These are phyloP conservation scores for Drosophila paramelanica DNA, from an alignment of 2,888 invertebrate species.

Conservation along the genomic window DNA sequence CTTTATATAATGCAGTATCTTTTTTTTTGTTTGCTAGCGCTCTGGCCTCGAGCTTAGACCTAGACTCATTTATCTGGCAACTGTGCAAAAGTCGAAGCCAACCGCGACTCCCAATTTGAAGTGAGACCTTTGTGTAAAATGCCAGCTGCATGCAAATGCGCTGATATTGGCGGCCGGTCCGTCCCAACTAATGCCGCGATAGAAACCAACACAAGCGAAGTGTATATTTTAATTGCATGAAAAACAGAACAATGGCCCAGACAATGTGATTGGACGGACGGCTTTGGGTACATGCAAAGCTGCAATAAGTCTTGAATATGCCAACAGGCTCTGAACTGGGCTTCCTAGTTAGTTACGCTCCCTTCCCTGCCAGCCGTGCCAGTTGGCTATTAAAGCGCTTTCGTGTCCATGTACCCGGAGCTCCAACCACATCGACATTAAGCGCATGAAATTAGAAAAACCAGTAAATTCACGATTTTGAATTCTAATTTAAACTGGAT, in stretches of 20 bases:
- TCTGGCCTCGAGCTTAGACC: conserved; percentile 58
- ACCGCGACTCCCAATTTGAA: conserved; percentile 45
- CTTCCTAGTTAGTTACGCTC: conserved; percentile 30
- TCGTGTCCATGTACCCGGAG: conserved; percentile 8
- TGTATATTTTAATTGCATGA: conserved; percentile 70
- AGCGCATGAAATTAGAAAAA: background rate
- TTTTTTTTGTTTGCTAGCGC: no score
- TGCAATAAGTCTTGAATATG: conserved; percentile 41
- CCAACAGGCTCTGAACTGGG: conserved; percentile 10
- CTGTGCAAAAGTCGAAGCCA: conserved; percentile 9
- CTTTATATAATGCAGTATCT: conserved; percentile 66
- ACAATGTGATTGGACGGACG: conserved; percentile 28
- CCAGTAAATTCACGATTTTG: conserved; percentile 15
- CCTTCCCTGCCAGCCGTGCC: background rate
- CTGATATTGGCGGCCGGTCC: conserved; percentile 48
- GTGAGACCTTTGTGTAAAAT: conserved; percentile 66
- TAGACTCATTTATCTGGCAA: conserved; percentile 32
- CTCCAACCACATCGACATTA: background rate
- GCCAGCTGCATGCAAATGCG: conserved; percentile 77
- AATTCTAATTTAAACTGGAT: conserved; percentile 23
- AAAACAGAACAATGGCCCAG: conserved; percentile 66
- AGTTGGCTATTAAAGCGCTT: background rate
- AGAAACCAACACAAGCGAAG: conserved; percentile 41
- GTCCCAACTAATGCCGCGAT: conserved; percentile 35
- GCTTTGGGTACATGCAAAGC: conserved; percentile 38